These are phyloP conservation scores for Galerucella pusilla DNA, from an alignment of 2,888 invertebrate genomes.

Conservation along the genomic window DNA sequence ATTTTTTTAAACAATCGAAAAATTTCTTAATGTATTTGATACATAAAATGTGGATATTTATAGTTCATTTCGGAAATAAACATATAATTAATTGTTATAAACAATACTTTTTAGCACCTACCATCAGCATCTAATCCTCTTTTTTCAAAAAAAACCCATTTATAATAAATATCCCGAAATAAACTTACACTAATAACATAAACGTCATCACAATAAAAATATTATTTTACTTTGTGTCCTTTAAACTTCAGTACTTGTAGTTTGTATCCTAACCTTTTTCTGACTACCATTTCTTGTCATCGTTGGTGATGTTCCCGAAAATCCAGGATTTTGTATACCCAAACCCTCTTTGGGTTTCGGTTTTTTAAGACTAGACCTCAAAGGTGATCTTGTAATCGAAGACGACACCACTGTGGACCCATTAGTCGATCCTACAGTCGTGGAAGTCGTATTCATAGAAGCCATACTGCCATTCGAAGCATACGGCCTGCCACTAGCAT, in stretches of 20 bases:
- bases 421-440: constrained; percentile 71
- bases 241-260: constrained; percentile 90
- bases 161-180: not conserved
- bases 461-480: constrained; percentile 73
- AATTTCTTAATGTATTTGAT: constrained; percentile 17
- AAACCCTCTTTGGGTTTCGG: constrained; percentile 71
- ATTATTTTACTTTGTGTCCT: not conserved
- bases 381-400: constrained; percentile 70
- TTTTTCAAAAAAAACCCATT: no score
- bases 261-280: constrained; percentile 91
- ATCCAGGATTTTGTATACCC: constrained; percentile 89
- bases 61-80: not conserved
- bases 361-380: constrained; percentile 84
- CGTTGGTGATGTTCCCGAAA: constrained; percentile 85
- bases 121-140: not conserved
- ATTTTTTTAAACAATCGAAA: not conserved
- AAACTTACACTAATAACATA: not conserved
- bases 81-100: not conserved
- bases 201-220: constrained; percentile 1
- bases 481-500: constrained; percentile 88
- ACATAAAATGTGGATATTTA: constrained; percentile 6
- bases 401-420: constrained; percentile 65
- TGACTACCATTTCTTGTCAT: constrained; percentile 87
- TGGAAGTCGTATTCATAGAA: constrained; percentile 80
- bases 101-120: no score